phyloP scores from a whole-genome alignment of 1,140 invertebrate species.

The Drosophila aff. region DNA sequence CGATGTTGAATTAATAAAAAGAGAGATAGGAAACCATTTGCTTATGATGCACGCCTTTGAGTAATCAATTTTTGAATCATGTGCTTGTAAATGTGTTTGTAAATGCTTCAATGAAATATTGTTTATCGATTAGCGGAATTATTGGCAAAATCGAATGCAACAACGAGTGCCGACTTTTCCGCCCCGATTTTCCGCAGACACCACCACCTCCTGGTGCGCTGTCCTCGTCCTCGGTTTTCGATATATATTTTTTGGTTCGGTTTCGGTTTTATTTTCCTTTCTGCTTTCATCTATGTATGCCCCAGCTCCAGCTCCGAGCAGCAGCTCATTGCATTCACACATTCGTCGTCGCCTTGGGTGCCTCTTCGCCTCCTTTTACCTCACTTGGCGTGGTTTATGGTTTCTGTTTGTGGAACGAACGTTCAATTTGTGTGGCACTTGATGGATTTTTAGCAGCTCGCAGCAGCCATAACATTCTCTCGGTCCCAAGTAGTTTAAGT shows the following conservation, averaged over 20 bases:
- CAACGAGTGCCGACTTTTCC: slow-evolving; percentile 2
- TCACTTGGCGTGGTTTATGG: slow-evolving; percentile 25
- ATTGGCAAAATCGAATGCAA: slow-evolving; percentile 28
- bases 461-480: slow-evolving; percentile 48
- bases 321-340: slow-evolving; percentile 10
- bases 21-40: background rate
- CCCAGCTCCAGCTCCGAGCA: background rate
- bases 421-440: slow-evolving; percentile 62
- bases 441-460: slow-evolving; percentile 74
- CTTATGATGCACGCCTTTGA: background rate
- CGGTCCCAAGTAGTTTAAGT: slow-evolving; percentile 72
- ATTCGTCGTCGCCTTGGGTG: slow-evolving; percentile 4
- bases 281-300: background rate
- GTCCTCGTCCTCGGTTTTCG: slow-evolving; percentile 10
- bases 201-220: slow-evolving; percentile 18
- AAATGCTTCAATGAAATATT: slow-evolving; percentile 26
- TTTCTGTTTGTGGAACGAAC: slow-evolving; percentile 32
- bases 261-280: background rate
- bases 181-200: background rate
- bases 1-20: background rate
- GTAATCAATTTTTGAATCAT: slow-evolving; percentile 12
- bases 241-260: background rate
- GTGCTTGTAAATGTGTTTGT: background rate
- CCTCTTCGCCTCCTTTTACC: background rate
- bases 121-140: slow-evolving; percentile 20